Percentiles rank a stretch among this genome's conserved stretches.
phyloP scores from a whole-genome alignment of 2,113 vertebrate genomes.

The Mus spicilegus region DNA sequence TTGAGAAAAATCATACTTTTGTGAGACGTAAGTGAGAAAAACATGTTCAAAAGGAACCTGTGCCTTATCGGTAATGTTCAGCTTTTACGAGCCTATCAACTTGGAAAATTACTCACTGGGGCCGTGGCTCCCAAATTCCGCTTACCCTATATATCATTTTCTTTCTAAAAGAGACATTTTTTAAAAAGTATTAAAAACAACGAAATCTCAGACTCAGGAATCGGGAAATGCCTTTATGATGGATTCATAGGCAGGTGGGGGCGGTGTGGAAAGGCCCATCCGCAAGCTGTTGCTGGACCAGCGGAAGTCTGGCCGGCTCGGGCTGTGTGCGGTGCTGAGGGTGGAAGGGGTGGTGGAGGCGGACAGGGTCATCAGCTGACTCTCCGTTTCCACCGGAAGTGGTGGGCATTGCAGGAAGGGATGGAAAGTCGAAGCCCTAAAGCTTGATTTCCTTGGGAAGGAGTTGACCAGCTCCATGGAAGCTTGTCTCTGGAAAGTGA shows the following conservation, averaged over 20 bases:
- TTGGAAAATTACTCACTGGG: conserved; percentile 45
- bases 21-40: not conserved
- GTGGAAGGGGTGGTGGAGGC: conserved; percentile 86
- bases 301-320: conserved; percentile 90
- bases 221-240: conserved; percentile 97
- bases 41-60: not conserved
- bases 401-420: conserved; percentile 95
- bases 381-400: conserved; percentile 91
- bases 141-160: not conserved
- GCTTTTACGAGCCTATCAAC: fast-evolving
- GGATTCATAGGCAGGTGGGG: conserved; percentile 95
- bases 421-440: conserved; percentile 97
- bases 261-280: conserved; percentile 88
- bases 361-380: conserved; percentile 91
- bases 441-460: conserved; percentile 94
- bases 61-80: not conserved
- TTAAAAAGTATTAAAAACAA: not conserved
- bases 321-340: conserved; percentile 80
- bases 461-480: conserved; percentile 92
- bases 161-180: not conserved
- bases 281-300: conserved; percentile 92
- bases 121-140: not conserved
- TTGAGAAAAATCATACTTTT: conserved; percentile 23
- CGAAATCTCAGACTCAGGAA: conserved; percentile 82
- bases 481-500: conserved; percentile 94